phyloP scores from a whole-genome alignment of 2,797 vertebrate genomes.

The Rhincodon typus region DNA sequence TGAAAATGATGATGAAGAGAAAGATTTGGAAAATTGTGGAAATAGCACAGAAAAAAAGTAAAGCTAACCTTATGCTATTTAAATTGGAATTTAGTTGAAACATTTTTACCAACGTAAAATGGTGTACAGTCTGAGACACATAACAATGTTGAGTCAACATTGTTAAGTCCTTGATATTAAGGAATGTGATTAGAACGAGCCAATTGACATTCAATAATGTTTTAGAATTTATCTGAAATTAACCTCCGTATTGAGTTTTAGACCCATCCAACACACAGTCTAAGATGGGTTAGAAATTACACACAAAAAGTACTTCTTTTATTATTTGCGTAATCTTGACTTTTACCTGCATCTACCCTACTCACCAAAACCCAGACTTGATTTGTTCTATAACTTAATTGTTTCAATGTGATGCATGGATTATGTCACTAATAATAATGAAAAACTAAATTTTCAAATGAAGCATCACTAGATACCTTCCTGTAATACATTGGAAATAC shows the following conservation, averaged over 20 bases:
- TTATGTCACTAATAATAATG: not conserved
- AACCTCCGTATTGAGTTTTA: not conserved
- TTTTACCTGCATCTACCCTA: not conserved
- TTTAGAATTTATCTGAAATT: not conserved
- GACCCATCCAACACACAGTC: not conserved
- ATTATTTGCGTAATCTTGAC: not conserved
- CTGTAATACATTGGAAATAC: not conserved
- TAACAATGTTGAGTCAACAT: not conserved
- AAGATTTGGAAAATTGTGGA: constrained; percentile 48
- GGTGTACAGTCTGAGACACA: not conserved
- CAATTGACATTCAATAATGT: not conserved
- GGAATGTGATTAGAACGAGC: not conserved
- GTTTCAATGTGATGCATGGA: not conserved
- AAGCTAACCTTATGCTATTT: constrained; percentile 39
- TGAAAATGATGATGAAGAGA: constrained; percentile 67
- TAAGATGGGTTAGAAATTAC: not conserved
- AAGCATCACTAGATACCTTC: not conserved
- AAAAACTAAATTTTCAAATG: not conserved
- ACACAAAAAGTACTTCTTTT: not conserved
- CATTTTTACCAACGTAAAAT: not conserved
- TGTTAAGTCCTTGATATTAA: not conserved
- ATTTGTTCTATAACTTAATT: not conserved
- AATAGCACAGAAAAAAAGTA: constrained; percentile 46
- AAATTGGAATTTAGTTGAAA: not conserved
- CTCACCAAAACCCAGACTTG: not conserved